A percentile compares a stretch with the other conserved stretches of the same genome.
phyloP scores from a whole-genome alignment of 2,888 invertebrate species.

The Kryphioiulus occultus region DNA sequence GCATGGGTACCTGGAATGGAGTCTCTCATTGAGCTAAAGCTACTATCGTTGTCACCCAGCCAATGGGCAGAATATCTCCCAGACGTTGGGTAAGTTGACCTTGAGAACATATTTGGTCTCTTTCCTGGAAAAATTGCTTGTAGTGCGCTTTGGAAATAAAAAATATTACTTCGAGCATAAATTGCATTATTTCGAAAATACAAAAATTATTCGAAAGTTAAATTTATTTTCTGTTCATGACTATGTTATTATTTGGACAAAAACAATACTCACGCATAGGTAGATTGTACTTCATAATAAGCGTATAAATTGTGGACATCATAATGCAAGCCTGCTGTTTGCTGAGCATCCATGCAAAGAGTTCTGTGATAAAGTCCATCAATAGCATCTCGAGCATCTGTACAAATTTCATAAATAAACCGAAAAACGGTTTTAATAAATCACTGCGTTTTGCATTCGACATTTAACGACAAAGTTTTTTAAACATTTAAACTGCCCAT shows the following conservation, averaged over 20 bases:
- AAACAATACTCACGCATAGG: not conserved
- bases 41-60: conserved; percentile 49
- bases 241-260: not conserved
- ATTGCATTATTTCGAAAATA: no score
- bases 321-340: conserved; percentile 57
- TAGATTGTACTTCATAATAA: conserved; percentile 50
- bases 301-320: conserved; percentile 60
- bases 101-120: conserved; percentile 37
- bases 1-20: conserved; percentile 51
- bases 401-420: not conserved
- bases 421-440: no score
- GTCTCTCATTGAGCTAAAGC: conserved; percentile 6
- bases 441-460: no score
- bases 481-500: not conserved
- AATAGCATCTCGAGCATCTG: not conserved
- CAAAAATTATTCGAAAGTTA: not conserved
- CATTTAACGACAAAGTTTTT: not conserved
- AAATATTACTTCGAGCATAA: no score
- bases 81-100: conserved; percentile 42
- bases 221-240: not conserved
- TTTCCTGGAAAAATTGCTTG: conserved; percentile 41
- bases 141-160: conserved; percentile 31
- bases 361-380: conserved; percentile 53
- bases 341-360: conserved; percentile 56
- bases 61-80: conserved; percentile 46